Base-by-base conservation (phyloP, 1,140 invertebrate genomes). In the Geopemphigus sp. region DNA sequence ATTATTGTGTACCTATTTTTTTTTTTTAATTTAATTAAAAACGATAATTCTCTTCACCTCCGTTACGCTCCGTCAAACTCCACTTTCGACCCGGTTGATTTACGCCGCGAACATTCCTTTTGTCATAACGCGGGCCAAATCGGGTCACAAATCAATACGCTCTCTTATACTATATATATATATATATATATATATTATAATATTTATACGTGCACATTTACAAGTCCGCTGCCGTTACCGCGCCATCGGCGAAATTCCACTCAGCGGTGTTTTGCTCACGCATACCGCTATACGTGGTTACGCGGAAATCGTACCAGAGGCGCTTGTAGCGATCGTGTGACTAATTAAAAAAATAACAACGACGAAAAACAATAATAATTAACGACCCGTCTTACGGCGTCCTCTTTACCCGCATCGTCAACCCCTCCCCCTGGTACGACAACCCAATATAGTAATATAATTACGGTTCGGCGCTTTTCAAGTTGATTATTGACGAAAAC, bases 1-100 rank as follows among this genome's bases (percentile, higher is more conserved):
- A 63, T 63, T 63, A 32, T 63, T 61, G 19, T 61, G 22, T 10
- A 26, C 22, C 8, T 29, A 12, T 64, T 64, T 74, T 59, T 74
- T 76, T 45, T 54, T 56, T 32, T 73, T 56, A 59, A 76, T 76
- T 45, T 15, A 57, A 45, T 76, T 76, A 76, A 59, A 56, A 32
- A 56, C 29, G 19, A 76, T 24, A 59, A 76, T 59, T 59, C n/a
- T 59, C 54, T 61, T n/a, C 72, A 8, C 17, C 39, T 45, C 64
- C 56, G 56, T 76, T 39, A 76, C 56, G 73, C 54, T 12, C 22
- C 14, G 45, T 68, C 39, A 15, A 6, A 68, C 12, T 50, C n/a
- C 73, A 45, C 54, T 76, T 57, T 57, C 73, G 54, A 59, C 29
- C 39, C n/a, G 32, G 63, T 66, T 32, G 29, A 66, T 66, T 66